phyloP scores from a whole-genome alignment of 2,888 invertebrate genomes.

The Parascotia fuliginaria region DNA sequence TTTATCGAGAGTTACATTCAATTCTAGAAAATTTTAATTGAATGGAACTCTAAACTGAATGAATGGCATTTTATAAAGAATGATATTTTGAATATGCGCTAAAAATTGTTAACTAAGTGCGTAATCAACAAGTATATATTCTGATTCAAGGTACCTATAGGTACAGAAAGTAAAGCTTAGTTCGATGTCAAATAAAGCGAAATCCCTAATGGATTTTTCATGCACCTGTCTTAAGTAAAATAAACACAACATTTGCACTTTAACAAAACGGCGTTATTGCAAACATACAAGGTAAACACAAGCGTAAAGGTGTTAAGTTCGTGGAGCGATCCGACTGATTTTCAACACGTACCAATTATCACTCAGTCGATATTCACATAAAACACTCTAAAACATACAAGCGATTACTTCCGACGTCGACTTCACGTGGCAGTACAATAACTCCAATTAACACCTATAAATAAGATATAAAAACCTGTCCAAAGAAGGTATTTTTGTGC shows the following conservation, averaged over 20 bases:
- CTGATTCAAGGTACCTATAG: not conserved
- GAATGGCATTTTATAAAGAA: no score
- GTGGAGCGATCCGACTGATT: conserved; percentile 62
- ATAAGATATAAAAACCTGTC: not conserved
- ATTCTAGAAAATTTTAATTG: not conserved
- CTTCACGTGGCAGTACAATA: conserved; percentile 17
- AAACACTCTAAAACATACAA: conserved; percentile 54
- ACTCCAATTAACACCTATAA: conserved; percentile 1
- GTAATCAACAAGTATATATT: no score
- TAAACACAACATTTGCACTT: conserved; percentile 62
- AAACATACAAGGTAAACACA: conserved; percentile 68
- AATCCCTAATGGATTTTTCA: conserved; percentile 51
- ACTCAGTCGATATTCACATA: conserved; percentile 68
- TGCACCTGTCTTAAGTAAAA: conserved; percentile 67
- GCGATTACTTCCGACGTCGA: conserved; percentile 63
- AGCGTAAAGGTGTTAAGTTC: conserved; percentile 72
- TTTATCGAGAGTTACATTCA: not conserved
- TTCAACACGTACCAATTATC: conserved; percentile 82
- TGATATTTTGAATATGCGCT: no score
- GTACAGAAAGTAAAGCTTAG: conserved; percentile 19
- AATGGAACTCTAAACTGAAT: no score
- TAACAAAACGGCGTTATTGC: conserved; percentile 68
- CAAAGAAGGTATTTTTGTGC: not conserved
- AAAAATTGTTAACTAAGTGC: no score
- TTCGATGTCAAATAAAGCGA: conserved; percentile 27